Evolutionary conservation across 2,797 vertebrate species (phyloP), one percentile per base, ranked within the genome.

Genomic region (Argya squamiceps): DNA sequence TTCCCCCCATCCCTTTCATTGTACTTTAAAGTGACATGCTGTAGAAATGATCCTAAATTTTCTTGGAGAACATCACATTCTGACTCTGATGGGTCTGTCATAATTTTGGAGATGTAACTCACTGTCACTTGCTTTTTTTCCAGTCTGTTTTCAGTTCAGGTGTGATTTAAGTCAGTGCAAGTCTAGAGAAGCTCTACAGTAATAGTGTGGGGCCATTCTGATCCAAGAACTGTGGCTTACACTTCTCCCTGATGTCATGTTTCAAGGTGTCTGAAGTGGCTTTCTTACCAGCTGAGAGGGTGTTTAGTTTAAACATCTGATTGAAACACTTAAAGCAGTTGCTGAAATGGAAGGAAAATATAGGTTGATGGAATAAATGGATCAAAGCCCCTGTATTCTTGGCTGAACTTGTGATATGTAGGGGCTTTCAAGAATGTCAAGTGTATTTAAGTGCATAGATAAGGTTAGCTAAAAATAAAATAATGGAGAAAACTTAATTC

Each of bases 1-100:
- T 9, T 2, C 1, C 1, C 5, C 2, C 3, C 4, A 7, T 3
- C 7, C 3, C 5, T 12, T 55, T 26, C 17, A 1, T 47, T 46
- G 9, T 80, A 43, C 34, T 85, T 47, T 29, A 30, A 43, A 52
- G 23, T 78, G 32, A 41, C 11, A 27, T 6, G 6, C 16, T 36
- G 15, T n/a, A 70, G 62, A 77, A 80, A 46, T 70, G 6, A 15
- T 81, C 22, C 30, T 30, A 49, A 55, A 64, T 60, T 67, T 67
- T 37, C 30, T 63, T 19, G 16, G 24, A 62, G 17, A 81, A 46
- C 16, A 39, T 26, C 8, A 32, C 7, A 2, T 82, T 83, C 44
- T 73, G 50, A 34, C 36, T 50, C 37, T 62, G 53, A 37, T 32
- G 27, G 20, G 8, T 68, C 29, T 32, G 4, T 23, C 12, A 5